Evolutionary conservation across 1,140 invertebrate genomes (phyloP), one percentile per base, ranked within the genome.

Genomic region (Euwallacea similis): DNA sequence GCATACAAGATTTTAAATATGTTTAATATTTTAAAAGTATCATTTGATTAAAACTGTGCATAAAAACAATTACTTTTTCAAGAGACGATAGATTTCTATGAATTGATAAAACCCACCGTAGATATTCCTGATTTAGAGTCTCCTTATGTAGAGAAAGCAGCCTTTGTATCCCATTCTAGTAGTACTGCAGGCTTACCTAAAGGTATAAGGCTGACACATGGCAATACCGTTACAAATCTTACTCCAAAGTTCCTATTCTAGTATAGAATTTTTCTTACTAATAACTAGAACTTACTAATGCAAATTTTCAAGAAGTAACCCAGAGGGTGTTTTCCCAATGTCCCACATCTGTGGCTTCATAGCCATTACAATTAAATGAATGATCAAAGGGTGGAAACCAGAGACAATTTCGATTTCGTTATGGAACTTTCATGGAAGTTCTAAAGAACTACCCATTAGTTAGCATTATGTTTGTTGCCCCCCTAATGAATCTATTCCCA

Each of bases 101-200:
- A 89, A 80, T 73, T 89, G 10, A 76, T 81, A 3, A 82, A 86
- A 66, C 78, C 77, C 0, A 66, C 62, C 47, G 74, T 79, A 44
- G 76, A 81, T 61, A 72, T 78, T 76, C 76, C 83, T 2, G 84
- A 88, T 66, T 77, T 84, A 41, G 79, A 55, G 78, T 66, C 68
- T 41, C 54, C 79, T 41, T 77, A 74, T 58, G 15, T 76, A 16
- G 77, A 86, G 21, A 86, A 88, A 76, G 79, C 86, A 7, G 80
- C 85, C 9, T 76, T 89, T 63, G 74, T 90, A 65, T 86, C 87
- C 13, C 91, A 87, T 81, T 91, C 93, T 0, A 95, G 93, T 79
- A 94, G 94, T n/a, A 96, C 94, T 4, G 96, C 93, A 21, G 94
- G 95, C 11, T 78, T 92, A 58, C 94, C 95, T 8, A 97, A 97